phyloP scores from a whole-genome alignment of 2,113 vertebrate genomes.

The Mus pahari region DNA sequence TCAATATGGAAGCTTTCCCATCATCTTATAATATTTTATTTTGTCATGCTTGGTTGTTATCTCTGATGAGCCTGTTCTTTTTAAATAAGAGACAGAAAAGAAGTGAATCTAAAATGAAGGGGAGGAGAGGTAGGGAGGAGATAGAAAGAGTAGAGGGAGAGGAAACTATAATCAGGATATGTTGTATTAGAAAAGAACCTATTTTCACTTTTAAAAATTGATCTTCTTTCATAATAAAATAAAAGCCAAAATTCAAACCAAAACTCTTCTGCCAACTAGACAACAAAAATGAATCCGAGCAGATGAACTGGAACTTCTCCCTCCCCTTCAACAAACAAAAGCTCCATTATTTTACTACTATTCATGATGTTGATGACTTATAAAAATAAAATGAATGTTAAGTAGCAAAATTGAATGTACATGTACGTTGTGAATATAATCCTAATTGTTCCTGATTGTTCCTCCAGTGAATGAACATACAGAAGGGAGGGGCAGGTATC shows the following conservation, averaged over 20 bases:
- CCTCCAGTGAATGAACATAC: conserved; percentile 42
- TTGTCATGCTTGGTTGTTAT: not conserved
- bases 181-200: not conserved
- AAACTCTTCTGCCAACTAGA: not conserved
- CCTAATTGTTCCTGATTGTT: conserved; percentile 67
- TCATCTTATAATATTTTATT: not conserved
- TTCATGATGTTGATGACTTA: conserved; percentile 71
- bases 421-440: conserved; percentile 45
- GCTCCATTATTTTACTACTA: conserved; percentile 63
- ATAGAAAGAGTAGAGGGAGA: not conserved
- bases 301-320: not conserved
- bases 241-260: not conserved
- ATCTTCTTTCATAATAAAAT: not conserved
- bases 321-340: conserved; percentile 73
- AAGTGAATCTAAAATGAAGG: not conserved
- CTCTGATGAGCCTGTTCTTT: not conserved
- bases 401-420: conserved; percentile 60
- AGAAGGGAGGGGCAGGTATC: conserved; percentile 41
- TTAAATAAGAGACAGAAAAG: not conserved
- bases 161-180: not conserved
- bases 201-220: not conserved
- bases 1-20: not conserved
- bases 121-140: no score
- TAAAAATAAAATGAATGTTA: conserved; percentile 71
- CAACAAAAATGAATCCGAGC: not conserved